phyloP scores from a whole-genome alignment of 23 tunicate species.

The Halocynthia aurantium region DNA sequence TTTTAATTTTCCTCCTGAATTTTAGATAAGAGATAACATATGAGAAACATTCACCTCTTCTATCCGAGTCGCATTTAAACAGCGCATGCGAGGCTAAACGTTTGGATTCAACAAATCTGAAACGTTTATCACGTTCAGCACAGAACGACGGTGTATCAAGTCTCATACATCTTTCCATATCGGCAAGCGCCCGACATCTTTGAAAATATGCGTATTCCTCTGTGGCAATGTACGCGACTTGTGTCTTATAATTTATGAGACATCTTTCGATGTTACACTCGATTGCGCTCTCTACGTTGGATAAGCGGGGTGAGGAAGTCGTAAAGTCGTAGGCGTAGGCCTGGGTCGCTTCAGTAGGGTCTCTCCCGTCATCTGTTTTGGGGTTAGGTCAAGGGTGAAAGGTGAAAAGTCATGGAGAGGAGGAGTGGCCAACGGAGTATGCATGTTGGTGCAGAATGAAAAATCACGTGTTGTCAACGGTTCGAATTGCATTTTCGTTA shows the following conservation, averaged over 20 bases:
- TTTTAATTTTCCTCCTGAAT: neutral
- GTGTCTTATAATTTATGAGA: neutral
- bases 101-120: slow-evolving; percentile 5
- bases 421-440: no score
- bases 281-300: no score
- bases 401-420: no score
- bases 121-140: slow-evolving; percentile 2
- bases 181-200: slow-evolving; percentile 6
- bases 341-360: no score
- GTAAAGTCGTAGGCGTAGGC: no score
- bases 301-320: no score
- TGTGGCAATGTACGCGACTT: neutral
- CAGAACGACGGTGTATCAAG: neutral
- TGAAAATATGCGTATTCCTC: neutral
- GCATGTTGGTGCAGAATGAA: no score
- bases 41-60: neutral
- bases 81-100: slow-evolving; percentile 2
- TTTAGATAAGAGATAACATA: neutral
- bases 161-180: slow-evolving; percentile 2
- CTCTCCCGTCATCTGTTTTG: no score
- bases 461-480: no score
- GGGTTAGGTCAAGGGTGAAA: no score
- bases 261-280: slow-evolving; percentile 2
- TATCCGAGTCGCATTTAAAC: slow-evolving; percentile 4
- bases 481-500: no score